Base-by-base conservation (phyloP, 2,888 invertebrate species). In the Sesia bembeciformis region DNA sequence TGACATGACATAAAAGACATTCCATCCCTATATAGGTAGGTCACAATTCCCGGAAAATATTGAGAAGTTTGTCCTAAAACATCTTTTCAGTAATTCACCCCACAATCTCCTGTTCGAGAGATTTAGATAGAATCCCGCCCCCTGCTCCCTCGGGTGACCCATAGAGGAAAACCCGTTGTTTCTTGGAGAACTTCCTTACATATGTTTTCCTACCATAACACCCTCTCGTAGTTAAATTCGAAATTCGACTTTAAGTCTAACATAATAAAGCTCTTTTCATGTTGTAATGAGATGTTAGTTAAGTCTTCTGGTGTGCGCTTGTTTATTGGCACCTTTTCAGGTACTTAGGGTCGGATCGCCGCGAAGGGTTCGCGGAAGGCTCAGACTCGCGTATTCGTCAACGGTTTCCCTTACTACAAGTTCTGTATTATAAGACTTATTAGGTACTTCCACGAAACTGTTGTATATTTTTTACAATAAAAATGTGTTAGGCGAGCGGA, bases 271-370 rank as follows among this genome's bases (percentile, higher is more conserved):
- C 46, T 46, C 46, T 46, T 46, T 46, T 46, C 46, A 8, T 46
- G 23, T 46, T 8, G 46, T 23, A 4, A n/a, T 3, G 4, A 6
- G 39, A n/a, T 52, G 67, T 59, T 53, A 51, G 46, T 63, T 79
- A 66, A 4, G 71, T 54, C 71, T 53, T 71, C 71, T 62, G 4
- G 5, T 57, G 60, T 51, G 49, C 60, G 62, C 59, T 67, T 76
- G 67, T 77, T 79, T 82, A 83, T 84, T 83, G 83, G 82, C 85
- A 86, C 85, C 84, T 85, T 84, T 82, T 83, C 84, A 81, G 81
- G 82, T 84, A 84, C 81, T 84, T 84, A 82, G 76, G 78, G 78
- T 71, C 65, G 80, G 76, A 83, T 79, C 74, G 74, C 70, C 68
- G 75, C 70, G 46, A 71, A 74, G 74, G 78, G 74, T 74, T 71